Percentiles rank a stretch among this genome's conserved stretches.
These are phyloP conservation scores for Blastobasis adustella DNA, from an alignment of 2,888 invertebrate species.

Conservation along the genomic window DNA sequence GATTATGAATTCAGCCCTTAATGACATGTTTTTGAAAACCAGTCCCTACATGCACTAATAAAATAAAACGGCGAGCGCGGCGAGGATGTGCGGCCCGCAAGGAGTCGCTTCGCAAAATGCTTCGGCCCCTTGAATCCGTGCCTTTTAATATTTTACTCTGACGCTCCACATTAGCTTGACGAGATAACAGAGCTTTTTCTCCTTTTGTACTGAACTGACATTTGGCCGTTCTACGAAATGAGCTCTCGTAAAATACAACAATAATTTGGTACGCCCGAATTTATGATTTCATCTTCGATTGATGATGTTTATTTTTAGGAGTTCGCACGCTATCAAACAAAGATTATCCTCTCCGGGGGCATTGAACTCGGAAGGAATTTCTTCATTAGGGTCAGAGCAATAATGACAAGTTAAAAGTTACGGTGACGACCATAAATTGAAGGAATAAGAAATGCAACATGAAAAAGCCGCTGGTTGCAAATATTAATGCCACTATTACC, in stretches of 20 bases:
- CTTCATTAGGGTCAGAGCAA: conserved; percentile 19
- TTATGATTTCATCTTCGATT: conserved; percentile 32
- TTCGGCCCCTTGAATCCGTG: conserved; percentile 44
- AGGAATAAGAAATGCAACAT: conserved; percentile 4
- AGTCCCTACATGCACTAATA: conserved; percentile 34
- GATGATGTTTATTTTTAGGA: conserved; percentile 37
- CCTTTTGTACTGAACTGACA: conserved; percentile 55
- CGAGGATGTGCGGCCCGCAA: conserved; percentile 57
- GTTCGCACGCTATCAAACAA: conserved; percentile 36
- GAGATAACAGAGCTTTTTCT: conserved; percentile 69
- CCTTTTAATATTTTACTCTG: conserved; percentile 68
- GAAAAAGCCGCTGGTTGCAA: neutral
- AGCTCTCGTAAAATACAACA: conserved; percentile 52
- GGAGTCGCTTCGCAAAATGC: conserved; percentile 70
- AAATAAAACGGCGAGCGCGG: conserved; percentile 33
- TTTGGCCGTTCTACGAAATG: conserved; percentile 36
- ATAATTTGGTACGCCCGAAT: conserved; percentile 39
- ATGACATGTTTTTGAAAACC: conserved; percentile 32
- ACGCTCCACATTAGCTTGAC: conserved; percentile 61
- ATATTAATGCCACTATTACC: too few relatives aligned
- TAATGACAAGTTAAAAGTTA: conserved; percentile 7
- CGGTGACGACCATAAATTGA: conserved; percentile 6
- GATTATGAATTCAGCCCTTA: conserved; percentile 40
- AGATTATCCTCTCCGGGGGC: conserved; percentile 32
- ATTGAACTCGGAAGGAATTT: conserved; percentile 32